Conservation (phyloP, 1,140 invertebrate genomes). For the Caenorhabditis remanei region DNA sequence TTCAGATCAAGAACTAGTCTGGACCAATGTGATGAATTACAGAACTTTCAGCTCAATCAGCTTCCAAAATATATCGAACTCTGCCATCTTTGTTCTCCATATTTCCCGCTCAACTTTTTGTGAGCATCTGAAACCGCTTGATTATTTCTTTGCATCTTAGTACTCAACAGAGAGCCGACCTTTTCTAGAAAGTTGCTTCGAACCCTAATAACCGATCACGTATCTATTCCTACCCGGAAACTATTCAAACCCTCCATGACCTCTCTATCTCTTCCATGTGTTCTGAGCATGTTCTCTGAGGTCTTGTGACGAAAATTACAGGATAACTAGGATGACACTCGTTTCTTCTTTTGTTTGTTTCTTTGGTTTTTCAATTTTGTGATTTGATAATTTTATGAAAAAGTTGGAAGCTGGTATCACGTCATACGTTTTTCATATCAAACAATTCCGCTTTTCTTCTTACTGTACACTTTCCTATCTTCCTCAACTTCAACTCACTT, state of each 20-base stretch:
- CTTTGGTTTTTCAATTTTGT: background rate
- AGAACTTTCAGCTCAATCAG: too few relatives aligned
- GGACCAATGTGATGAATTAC: too few relatives aligned
- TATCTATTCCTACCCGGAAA: too few relatives aligned
- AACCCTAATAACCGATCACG: too few relatives aligned
- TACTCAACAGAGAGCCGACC: too few relatives aligned
- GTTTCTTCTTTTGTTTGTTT: constrained; percentile 3
- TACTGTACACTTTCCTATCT: background rate
- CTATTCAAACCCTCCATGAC: background rate
- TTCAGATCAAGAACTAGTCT: too few relatives aligned
- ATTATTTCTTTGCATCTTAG: too few relatives aligned
- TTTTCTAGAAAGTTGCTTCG: too few relatives aligned
- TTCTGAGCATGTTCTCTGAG: background rate
- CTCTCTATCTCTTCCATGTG: background rate
- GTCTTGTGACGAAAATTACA: background rate
- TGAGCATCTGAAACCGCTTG: too few relatives aligned
- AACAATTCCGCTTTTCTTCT: background rate
- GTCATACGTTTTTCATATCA: background rate
- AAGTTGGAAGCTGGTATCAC: background rate
- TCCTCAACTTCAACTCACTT: background rate
- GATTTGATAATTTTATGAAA: background rate
- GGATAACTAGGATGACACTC: background rate
- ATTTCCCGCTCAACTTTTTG: too few relatives aligned
- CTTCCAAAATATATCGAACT: too few relatives aligned
- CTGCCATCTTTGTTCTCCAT: too few relatives aligned